Evolutionary conservation across 2,797 vertebrate species (phyloP), one percentile per base, ranked within the genome.

Genomic region (Netta rufina): DNA sequence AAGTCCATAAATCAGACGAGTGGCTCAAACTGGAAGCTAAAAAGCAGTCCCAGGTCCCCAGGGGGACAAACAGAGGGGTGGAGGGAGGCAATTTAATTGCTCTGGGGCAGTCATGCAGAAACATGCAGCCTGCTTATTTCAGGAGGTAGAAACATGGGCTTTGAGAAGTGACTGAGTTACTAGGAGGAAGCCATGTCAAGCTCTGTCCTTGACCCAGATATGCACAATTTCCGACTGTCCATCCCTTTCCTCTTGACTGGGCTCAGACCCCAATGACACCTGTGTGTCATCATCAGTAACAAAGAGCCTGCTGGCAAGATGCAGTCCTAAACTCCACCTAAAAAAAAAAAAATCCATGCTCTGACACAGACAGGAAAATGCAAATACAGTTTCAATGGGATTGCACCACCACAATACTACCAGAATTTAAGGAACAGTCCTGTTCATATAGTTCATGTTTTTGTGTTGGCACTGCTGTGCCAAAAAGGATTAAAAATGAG

Each of bases 321-420:
- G 25, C 0, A 2, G 27, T 43, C 41, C 78, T 53, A 58, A n/a
- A 57, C n/a, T 6, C 30, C 12, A 3, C 1, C 9, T 12, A 27
- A 74, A 36, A 30, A 53, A 80, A 69, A 47, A 49, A 25, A 24
- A 22, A 47, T 43, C 32, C 38, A 5, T 49, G 49, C 49, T 51
- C 49, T 51, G 49, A 51, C 24, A 51, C 49, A 51, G 13, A 25
- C 49, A 51, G 47, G 47, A 49, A 49, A 49, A 49, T 49, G 47
- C 13, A 13, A 51, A 25, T 8, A 62, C 22, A 1, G 4, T 28
- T 47, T 76, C 71, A 11, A 0, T 2, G 8, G 64, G 15, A 16
- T 27, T 70, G 43, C 56, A 53, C 58, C 66, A 11, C 54, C 57
- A 28, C 3, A 4, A 53, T n/a, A 32, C 36, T 47, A 82, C n/a